phyloP scores from a whole-genome alignment of 2,113 vertebrate species.

The Sinocyclocheilus grahami region DNA sequence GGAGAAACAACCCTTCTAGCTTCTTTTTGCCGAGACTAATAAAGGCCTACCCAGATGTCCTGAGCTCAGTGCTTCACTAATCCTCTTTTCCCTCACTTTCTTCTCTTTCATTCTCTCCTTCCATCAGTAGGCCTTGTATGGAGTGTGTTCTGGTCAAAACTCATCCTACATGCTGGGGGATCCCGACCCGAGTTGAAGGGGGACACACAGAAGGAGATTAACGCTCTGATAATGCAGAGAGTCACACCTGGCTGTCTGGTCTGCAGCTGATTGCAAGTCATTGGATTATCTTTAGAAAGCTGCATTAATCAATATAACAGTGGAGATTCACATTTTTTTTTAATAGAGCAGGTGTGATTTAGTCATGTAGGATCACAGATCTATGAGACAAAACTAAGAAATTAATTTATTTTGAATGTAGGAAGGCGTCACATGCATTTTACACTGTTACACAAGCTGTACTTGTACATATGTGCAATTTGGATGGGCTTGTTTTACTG shows the following conservation, averaged over 20 bases:
- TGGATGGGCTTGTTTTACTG: not conserved
- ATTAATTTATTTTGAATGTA: not conserved
- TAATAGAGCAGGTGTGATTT: slow-evolving; percentile 32
- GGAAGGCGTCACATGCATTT: not conserved
- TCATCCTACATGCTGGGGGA: not conserved
- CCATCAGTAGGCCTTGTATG: not conserved
- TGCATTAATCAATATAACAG: slow-evolving; percentile 32
- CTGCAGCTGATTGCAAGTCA: slow-evolving; percentile 48
- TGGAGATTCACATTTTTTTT: slow-evolving; percentile 19
- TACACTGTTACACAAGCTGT: not conserved
- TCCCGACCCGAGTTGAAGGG: slow-evolving; percentile 40
- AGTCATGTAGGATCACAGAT: not conserved
- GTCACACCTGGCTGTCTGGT: slow-evolving; percentile 54
- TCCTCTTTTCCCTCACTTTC: slow-evolving; percentile 52
- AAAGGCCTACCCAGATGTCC: slow-evolving; percentile 55
- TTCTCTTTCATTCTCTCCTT: slow-evolving; percentile 4
- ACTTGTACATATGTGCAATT: too few species aligned
- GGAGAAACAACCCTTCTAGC: slow-evolving; percentile 42
- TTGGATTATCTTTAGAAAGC: slow-evolving; percentile 49
- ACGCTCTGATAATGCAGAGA: slow-evolving; percentile 42
- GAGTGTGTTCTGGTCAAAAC: slow-evolving; percentile 27
- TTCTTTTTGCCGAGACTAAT: slow-evolving; percentile 52
- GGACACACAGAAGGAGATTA: slow-evolving; percentile 52
- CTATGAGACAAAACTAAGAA: not conserved
- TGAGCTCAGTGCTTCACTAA: slow-evolving; percentile 47